Evolutionary conservation across 2,888 invertebrate genomes (phyloP).

Genomic region (Diplazon laetatorius): DNA sequence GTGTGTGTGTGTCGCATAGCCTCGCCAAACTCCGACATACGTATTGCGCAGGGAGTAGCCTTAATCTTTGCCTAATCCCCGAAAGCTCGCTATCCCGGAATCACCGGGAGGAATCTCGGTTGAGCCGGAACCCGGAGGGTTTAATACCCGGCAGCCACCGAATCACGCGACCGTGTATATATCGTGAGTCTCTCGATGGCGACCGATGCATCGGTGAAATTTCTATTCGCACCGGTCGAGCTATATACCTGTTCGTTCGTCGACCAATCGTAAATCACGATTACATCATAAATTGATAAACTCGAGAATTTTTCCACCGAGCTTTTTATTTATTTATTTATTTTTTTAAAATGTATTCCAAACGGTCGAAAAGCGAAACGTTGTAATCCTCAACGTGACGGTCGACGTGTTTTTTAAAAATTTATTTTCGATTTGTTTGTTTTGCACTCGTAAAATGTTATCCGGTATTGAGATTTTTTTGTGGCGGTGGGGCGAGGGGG

Average conservation of each 20-base stretch:
- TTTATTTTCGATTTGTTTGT: neutral
- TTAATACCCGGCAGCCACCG: slow-evolving; percentile 46
- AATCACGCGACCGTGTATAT: slow-evolving; percentile 12
- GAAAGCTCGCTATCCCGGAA: slow-evolving; percentile 50
- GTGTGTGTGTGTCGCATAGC: slow-evolving; percentile 8
- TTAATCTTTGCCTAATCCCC: slow-evolving; percentile 63
- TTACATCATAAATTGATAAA: slow-evolving; percentile 34
- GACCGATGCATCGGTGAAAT: slow-evolving; percentile 19
- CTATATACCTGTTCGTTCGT: too few species aligned
- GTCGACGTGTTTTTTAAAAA: too few species aligned
- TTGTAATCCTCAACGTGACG: too few species aligned
- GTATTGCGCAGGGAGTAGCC: slow-evolving; percentile 49
- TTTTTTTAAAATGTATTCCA: neutral
- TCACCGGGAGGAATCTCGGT: slow-evolving; percentile 39
- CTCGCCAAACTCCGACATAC: slow-evolving; percentile 24
- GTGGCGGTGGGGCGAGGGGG: neutral
- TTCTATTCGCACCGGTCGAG: neutral
- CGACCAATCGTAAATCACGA: neutral
- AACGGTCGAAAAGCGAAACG: neutral
- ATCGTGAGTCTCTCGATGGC: slow-evolving; percentile 48
- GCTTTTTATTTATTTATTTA: neutral
- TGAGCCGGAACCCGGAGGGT: slow-evolving; percentile 52
- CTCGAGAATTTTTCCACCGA: slow-evolving; percentile 31
- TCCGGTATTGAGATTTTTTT: neutral
- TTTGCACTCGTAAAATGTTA: neutral